phyloP scores from a whole-genome alignment of 2,797 vertebrate species.

The Myripristis jacobus region DNA sequence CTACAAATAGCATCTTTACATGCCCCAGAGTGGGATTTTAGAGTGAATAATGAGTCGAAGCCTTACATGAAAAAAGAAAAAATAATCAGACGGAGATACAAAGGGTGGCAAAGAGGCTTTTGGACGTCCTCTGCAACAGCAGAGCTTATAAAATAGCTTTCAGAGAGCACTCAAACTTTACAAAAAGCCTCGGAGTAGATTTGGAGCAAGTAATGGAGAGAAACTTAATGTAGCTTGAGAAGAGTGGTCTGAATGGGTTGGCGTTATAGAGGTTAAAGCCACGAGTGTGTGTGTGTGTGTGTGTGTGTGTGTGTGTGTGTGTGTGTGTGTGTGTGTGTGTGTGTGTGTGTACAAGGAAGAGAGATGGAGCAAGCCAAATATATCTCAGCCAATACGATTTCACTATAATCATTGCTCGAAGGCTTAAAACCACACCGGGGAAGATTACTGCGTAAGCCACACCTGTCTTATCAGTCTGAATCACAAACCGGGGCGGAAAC shows the following conservation, averaged over 20 bases:
- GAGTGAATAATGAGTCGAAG: too few species aligned
- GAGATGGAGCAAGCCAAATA: conserved; percentile 22
- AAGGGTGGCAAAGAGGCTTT: conserved; percentile 9
- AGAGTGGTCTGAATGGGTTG: conserved; percentile 22
- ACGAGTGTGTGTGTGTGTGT: conserved; percentile 1
- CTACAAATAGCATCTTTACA: too few species aligned
- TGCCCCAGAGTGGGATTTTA: too few species aligned
- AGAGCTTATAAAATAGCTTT: conserved; percentile 22
- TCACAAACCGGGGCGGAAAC: too few species aligned
- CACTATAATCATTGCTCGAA: conserved; percentile 11
- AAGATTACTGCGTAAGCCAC: too few species aligned
- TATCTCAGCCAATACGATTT: neutral
- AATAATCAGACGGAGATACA: too few species aligned
- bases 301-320: neutral
- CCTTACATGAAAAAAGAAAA: too few species aligned
- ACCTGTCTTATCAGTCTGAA: too few species aligned
- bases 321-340: neutral
- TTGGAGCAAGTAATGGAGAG: conserved; percentile 28
- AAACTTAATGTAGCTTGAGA: conserved; percentile 12
- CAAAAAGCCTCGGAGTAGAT: conserved; percentile 7
- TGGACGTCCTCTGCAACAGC: conserved; percentile 10
- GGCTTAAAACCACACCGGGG: neutral
- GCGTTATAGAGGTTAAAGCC: conserved; percentile 23
- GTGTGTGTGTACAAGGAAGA: neutral
- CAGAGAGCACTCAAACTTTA: conserved; percentile 15